These are phyloP conservation scores for Drosophila equinoxialis DNA, from an alignment of 1,140 invertebrate species.

Conservation along the genomic window DNA sequence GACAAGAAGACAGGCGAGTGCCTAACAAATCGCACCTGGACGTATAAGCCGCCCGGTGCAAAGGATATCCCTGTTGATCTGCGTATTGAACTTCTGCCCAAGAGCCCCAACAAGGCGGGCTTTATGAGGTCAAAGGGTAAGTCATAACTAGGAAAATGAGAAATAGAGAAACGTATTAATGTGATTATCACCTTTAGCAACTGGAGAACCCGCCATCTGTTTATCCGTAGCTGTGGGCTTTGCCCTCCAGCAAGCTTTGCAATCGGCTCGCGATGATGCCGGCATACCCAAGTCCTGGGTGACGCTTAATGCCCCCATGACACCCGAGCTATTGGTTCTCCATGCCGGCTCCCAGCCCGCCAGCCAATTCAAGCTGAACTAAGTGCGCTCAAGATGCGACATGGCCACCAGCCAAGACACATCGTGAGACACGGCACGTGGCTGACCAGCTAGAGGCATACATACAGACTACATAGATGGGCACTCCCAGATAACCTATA, in stretches of 20 bases:
- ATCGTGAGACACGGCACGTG: constrained; percentile 66
- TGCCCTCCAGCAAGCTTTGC: constrained; percentile 89
- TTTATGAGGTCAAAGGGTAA: constrained; percentile 91
- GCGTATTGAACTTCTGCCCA: constrained; percentile 89
- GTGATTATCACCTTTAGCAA: constrained; percentile 77
- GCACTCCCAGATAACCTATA: constrained; percentile 49
- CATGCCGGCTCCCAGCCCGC: constrained; percentile 66
- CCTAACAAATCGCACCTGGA: constrained; percentile 90
- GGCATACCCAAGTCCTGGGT: constrained; percentile 84
- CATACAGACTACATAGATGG: constrained; percentile 54
- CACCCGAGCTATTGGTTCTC: constrained; percentile 82
- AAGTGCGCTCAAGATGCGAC: constrained; percentile 19
- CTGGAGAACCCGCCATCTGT: constrained; percentile 91
- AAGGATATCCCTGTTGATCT: constrained; percentile 94
- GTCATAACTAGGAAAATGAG: constrained; percentile 66
- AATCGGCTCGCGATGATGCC: constrained; percentile 86
- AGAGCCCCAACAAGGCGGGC: constrained; percentile 88
- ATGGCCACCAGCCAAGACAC: constrained; percentile 4
- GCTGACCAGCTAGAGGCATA: constrained; percentile 32
- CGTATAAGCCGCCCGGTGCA: constrained; percentile 91
- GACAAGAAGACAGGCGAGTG: constrained; percentile 87
- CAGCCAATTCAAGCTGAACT: constrained; percentile 61
- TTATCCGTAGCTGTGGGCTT: constrained; percentile 87
- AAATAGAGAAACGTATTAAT: neutral
- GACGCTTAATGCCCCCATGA: constrained; percentile 83